Evolutionary conservation across 2,797 vertebrate genomes (phyloP), one percentile per base, ranked within the genome.

Genomic region (Cryptoprocta ferox): DNA sequence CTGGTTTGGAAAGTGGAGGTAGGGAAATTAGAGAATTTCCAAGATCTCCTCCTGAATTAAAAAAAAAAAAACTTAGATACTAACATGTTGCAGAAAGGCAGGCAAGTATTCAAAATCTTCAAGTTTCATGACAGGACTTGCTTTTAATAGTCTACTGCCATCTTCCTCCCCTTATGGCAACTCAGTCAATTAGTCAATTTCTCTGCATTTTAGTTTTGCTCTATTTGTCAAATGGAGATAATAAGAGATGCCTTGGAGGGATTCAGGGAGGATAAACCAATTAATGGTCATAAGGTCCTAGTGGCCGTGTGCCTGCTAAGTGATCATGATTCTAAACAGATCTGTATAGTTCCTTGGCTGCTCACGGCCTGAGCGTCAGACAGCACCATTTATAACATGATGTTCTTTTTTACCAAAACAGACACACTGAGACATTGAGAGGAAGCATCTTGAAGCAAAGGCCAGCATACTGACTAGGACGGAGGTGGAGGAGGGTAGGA

Each of bases 151-250:
- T 76, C 78, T 82, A 19, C 37, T 45, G 32, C 48, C 50, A 30
- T 95, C 87, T 92, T 93, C 59, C 24, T 66, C n/a, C 48, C 39
- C 32, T 92, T 79, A 63, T 21, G 93, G 91, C 24, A 65, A 89
- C 78, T 83, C 76, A 96, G 95, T 92, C 93, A 92, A 88, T 97
- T 94, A 97, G 97, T 90, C 95, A 84, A 19, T 97, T 94, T 96
- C 84, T 97, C 84, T 76, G 73, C 65, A 59, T 96, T 97, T 96
- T 79, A 83, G 56, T 97, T 97, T 97, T 90, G 63, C 81, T 97
- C 89, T 97, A 37, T 96, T 97, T 93, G 88, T 97, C 94, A 96
- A 96, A 97, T 97, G 97, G 92, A 96, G 93, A 96, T 94, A 96
- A 91, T 95, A 96, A 96, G 97, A 84, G 87, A 83, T 91, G 97